These are phyloP conservation scores for Euclidia mi DNA, from an alignment of 2,888 invertebrate genomes.

Conservation along the genomic window DNA sequence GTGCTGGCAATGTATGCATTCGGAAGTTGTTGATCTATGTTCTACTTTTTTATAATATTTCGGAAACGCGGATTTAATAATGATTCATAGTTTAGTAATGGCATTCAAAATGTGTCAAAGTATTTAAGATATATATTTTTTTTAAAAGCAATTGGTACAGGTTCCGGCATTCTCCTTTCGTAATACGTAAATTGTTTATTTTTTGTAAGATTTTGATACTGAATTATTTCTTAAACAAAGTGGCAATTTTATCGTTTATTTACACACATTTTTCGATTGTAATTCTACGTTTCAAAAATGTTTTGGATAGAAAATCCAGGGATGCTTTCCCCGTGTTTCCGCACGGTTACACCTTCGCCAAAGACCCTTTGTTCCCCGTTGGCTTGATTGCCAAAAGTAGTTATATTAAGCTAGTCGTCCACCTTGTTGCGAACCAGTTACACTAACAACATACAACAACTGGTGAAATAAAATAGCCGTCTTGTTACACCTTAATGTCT, in stretches of 20 bases:
- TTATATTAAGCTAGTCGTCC: conserved; percentile 1
- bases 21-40: too few species aligned
- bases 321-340: conserved; percentile 8
- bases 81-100: too few species aligned
- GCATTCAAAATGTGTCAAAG: too few species aligned
- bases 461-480: too few species aligned
- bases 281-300: not conserved
- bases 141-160: too few species aligned
- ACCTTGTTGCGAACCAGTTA: conserved; percentile 2
- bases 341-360: not conserved
- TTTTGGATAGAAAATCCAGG: conserved; percentile 6
- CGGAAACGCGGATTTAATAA: too few species aligned
- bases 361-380: conserved; percentile 15
- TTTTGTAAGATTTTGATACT: not conserved
- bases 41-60: too few species aligned
- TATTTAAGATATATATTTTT: too few species aligned
- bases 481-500: too few species aligned
- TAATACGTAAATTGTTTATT: not conserved
- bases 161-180: too few species aligned
- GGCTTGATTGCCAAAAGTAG: not conserved
- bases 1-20: too few species aligned
- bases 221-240: not conserved
- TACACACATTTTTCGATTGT: not conserved
- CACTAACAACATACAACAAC: too few species aligned
- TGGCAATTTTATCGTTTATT: not conserved